These are phyloP conservation scores for Danionella cerebrum DNA, from an alignment of 2,113 vertebrate genomes.

Conservation along the genomic window DNA sequence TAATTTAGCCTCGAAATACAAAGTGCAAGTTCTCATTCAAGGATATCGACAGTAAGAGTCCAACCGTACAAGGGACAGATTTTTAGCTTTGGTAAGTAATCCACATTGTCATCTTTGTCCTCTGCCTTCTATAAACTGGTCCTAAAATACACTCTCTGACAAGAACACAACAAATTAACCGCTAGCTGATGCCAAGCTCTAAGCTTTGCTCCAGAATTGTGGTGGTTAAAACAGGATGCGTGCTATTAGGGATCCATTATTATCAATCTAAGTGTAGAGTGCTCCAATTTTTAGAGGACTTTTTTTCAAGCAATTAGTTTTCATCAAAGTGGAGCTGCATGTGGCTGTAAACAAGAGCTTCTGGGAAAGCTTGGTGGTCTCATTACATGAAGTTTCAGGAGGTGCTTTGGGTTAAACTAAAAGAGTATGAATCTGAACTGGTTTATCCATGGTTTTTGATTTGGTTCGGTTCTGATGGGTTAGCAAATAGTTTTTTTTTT, in stretches of 20 bases:
- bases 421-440: slow-evolving; percentile 34
- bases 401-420: slow-evolving; percentile 51
- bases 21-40: too few relatives aligned
- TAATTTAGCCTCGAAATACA: too few relatives aligned
- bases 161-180: neutral
- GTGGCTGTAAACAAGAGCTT: slow-evolving; percentile 49
- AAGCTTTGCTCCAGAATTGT: neutral
- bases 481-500: too few relatives aligned
- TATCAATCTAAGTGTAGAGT: neutral
- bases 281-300: neutral
- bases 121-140: neutral
- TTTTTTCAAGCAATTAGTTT: slow-evolving; percentile 15
- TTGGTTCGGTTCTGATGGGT: too few relatives aligned
- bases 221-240: neutral
- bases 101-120: slow-evolving; percentile 5
- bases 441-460: too few relatives aligned
- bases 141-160: neutral
- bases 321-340: slow-evolving; percentile 52
- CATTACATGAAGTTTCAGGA: slow-evolving; percentile 37
- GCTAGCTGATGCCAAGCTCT: neutral
- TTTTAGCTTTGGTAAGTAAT: too few relatives aligned
- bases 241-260: neutral
- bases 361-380: slow-evolving; percentile 24
- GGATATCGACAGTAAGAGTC: too few relatives aligned
- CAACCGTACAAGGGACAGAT: neutral